Evolutionary conservation across 2,888 invertebrate species (phyloP).

Genomic region (Incurvaria masculella): DNA sequence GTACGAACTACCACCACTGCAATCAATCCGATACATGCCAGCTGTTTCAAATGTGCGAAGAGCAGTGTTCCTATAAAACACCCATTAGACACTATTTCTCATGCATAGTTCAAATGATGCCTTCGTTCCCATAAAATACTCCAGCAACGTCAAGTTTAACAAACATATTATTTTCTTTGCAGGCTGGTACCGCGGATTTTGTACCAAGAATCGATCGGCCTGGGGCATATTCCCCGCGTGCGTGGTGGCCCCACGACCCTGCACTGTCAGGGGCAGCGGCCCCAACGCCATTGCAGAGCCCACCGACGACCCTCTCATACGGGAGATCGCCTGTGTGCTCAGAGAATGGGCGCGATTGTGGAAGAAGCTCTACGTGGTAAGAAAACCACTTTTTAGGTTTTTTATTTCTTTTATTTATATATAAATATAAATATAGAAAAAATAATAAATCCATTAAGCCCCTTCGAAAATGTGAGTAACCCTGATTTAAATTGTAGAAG

Average conservation of each 20-base stretch:
- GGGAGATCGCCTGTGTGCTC: conserved; percentile 86
- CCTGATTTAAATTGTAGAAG: no score
- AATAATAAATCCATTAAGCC: no score
- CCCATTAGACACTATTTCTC: no score
- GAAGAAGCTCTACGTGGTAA: conserved; percentile 89
- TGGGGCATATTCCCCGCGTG: conserved; percentile 57
- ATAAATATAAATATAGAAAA: no score
- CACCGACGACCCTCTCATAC: conserved; percentile 85
- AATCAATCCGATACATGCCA: no score
- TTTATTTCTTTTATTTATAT: no score
- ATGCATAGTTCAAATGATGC: no score
- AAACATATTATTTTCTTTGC: conserved; percentile 10
- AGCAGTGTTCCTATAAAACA: no score
- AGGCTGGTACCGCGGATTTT: conserved; percentile 88
- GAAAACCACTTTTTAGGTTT: conserved; percentile 21
- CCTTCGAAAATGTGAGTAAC: no score
- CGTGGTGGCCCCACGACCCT: conserved; percentile 77
- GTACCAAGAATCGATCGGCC: conserved; percentile 60
- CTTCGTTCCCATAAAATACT: no score
- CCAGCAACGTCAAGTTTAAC: neutral
- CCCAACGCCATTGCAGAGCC: conserved; percentile 82
- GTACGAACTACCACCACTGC: no score
- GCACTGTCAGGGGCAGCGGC: conserved; percentile 73
- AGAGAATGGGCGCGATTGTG: conserved; percentile 93
- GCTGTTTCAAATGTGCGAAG: no score